phyloP scores from a whole-genome alignment of 2,113 vertebrate genomes.

The Poecilia latipinna region DNA sequence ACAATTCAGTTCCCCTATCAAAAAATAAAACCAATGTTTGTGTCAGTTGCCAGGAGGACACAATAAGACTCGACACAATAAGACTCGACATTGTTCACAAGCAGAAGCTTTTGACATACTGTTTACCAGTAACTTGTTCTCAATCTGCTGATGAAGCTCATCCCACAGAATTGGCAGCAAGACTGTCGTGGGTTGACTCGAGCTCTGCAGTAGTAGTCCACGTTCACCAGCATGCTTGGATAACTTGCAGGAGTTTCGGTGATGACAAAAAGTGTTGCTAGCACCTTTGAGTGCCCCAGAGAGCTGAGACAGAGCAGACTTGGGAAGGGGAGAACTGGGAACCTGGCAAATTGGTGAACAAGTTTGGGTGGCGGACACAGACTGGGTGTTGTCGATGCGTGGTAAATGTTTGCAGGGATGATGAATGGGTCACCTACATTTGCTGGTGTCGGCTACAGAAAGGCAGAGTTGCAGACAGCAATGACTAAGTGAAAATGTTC shows the following conservation, averaged over 20 bases:
- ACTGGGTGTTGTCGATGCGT: slow-evolving; percentile 19
- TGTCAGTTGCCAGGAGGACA: neutral
- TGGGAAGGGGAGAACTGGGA: neutral
- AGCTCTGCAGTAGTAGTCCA: neutral
- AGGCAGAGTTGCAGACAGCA: neutral
- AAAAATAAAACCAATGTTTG: neutral
- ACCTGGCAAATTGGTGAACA: neutral
- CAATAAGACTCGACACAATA: neutral
- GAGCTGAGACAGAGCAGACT: slow-evolving; percentile 61
- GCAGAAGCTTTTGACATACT: neutral
- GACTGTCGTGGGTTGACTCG: slow-evolving; percentile 1
- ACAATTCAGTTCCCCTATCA: neutral
- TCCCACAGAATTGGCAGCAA: slow-evolving; percentile 15
- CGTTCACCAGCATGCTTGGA: slow-evolving; percentile 3
- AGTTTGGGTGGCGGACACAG: slow-evolving; percentile 35
- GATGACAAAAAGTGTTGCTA: slow-evolving; percentile 56
- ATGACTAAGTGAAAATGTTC: neutral
- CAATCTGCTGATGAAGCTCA: slow-evolving; percentile 1
- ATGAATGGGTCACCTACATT: slow-evolving; percentile 15
- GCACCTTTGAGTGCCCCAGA: slow-evolving; percentile 55
- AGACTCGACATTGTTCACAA: slow-evolving; percentile 3
- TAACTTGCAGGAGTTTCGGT: slow-evolving; percentile 39
- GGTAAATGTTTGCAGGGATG: slow-evolving; percentile 1
- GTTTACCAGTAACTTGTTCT: neutral
- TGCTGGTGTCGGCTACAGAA: slow-evolving; percentile 19